Evolutionary conservation across 37 sponge, comb jelly and placozoan genomes (phyloP), one percentile per base, ranked within the genome.

Genomic region (Lycopodina hypogea): DNA sequence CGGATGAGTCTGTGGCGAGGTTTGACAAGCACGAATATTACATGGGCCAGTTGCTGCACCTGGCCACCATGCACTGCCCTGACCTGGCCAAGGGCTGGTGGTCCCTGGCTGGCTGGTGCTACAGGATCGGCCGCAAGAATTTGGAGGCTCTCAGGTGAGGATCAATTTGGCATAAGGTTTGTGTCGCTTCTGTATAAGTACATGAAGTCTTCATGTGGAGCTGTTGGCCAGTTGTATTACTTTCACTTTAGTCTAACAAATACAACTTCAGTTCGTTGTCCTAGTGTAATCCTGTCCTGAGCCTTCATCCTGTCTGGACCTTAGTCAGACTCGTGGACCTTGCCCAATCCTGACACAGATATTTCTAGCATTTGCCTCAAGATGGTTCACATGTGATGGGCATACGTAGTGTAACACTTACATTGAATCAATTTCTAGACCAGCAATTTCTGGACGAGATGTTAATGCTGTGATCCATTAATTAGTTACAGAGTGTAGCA

Each of bases 21-120:
- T 92, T 87, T 76, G 92, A 92, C 33, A 83, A 80, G 52, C 77
- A 81, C 58, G 92, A 92, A 81, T 92, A 84, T 66, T 78, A 83
- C 22, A 70, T 87, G 48, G 96, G 96, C 1, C 88, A 89, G 79
- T 75, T 95, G 42, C 88, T 90, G 34, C 92, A 89, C 55, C 60
- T 95, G 41, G 81, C 94, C 1, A 89, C 88, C 64, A 88, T 89
- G 34, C 70, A 84, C 71, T 83, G 86, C 67, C 94, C 96, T 17
- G 81, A 71, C 28, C 78, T 93, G 56, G 94, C 90, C 24, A 95
- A 95, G 85, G 90, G 86, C 12, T 95, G 96, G 96, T 87, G 83
- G 83, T 41, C 81, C 30, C 80, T 91, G 53, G 96, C 96, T 29
- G 94, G 90, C 1, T 95, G 96, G 96, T 93, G 94, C 57, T 95